Evolutionary conservation across 2,888 invertebrate genomes (phyloP).

Genomic region (Dicranocentrus wangi): DNA sequence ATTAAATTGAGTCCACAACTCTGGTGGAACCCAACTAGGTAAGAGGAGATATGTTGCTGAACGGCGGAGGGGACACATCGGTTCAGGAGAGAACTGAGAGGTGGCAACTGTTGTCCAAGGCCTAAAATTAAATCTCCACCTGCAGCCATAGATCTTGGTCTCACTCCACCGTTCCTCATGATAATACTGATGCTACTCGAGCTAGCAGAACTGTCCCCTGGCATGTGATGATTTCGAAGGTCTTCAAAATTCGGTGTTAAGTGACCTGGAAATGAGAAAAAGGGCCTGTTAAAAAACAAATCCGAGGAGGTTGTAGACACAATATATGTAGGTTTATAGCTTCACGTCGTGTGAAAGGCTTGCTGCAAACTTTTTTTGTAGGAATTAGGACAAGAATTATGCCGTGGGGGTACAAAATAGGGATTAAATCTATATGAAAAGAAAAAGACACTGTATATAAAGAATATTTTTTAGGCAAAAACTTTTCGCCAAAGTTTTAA

Average conservation of each 20-base stretch:
- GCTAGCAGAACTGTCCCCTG: constrained; percentile 47
- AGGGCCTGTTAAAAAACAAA: neutral
- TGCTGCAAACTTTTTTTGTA: too few species aligned
- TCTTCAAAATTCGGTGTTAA: constrained; percentile 67
- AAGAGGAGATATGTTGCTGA: constrained; percentile 50
- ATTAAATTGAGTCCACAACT: constrained; percentile 45
- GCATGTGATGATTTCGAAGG: constrained; percentile 65
- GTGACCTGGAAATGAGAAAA: constrained; percentile 62
- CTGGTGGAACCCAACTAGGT: constrained; percentile 31
- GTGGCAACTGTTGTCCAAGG: constrained; percentile 47
- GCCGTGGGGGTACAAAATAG: too few species aligned
- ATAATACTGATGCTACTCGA: constrained; percentile 49
- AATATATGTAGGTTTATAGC: too few species aligned
- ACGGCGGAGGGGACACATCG: constrained; percentile 25
- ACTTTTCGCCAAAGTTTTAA: too few species aligned
- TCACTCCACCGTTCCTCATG: constrained; percentile 23
- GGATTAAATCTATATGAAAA: too few species aligned
- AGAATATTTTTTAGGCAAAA: too few species aligned
- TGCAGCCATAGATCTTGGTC: constrained; percentile 19
- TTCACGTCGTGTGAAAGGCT: too few species aligned
- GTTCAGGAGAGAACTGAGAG: constrained; percentile 33
- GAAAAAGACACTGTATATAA: too few species aligned
- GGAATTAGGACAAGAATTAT: too few species aligned
- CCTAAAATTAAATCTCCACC: constrained; percentile 16
- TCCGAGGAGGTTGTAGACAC: neutral